Percentiles rank a stretch among this genome's conserved stretches.
Conservation (phyloP, 2,797 vertebrate species). For the Clarias fuscus region DNA sequence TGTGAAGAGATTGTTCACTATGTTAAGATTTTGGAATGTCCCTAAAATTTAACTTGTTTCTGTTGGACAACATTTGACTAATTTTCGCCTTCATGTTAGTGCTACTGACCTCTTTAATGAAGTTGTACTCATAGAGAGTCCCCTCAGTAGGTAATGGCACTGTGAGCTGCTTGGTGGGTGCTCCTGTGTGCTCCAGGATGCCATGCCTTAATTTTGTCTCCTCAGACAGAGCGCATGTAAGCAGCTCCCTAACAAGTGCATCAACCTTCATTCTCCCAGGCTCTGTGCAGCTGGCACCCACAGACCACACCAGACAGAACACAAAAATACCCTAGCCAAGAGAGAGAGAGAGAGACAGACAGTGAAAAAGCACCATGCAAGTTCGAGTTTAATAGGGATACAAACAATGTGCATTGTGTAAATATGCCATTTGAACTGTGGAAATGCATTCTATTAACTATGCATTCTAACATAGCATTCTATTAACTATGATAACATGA, state of each 20-base stretch:
- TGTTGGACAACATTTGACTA: background rate
- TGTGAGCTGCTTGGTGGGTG: conserved; percentile 74
- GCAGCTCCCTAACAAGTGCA: conserved; percentile 80
- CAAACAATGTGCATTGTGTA: no score
- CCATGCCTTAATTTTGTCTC: conserved; percentile 65
- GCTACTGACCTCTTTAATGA: conserved; percentile 82
- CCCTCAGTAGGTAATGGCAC: conserved; percentile 74
- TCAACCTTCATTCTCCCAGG: conserved; percentile 80
- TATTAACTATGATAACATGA: no score
- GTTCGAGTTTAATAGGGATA: background rate
- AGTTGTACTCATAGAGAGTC: no score
- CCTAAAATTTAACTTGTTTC: no score
- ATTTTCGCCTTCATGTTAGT: background rate
- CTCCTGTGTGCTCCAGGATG: conserved; percentile 72
- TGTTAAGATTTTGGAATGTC: no score
- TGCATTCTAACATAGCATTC: no score
- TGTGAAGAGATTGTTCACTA: no score
- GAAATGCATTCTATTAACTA: no score
- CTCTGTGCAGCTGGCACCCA: conserved; percentile 85
- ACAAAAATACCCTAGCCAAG: conserved; percentile 81
- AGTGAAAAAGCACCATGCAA: no score
- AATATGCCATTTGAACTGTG: no score
- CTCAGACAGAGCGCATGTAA: conserved; percentile 76
- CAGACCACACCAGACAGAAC: conserved; percentile 87
- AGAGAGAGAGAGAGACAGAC: conserved; percentile 7